A percentile compares a stretch with the other conserved stretches of the same genome.
These are phyloP conservation scores for Dipodomys merriami DNA, from an alignment of 2,113 vertebrate genomes.

Conservation along the genomic window DNA sequence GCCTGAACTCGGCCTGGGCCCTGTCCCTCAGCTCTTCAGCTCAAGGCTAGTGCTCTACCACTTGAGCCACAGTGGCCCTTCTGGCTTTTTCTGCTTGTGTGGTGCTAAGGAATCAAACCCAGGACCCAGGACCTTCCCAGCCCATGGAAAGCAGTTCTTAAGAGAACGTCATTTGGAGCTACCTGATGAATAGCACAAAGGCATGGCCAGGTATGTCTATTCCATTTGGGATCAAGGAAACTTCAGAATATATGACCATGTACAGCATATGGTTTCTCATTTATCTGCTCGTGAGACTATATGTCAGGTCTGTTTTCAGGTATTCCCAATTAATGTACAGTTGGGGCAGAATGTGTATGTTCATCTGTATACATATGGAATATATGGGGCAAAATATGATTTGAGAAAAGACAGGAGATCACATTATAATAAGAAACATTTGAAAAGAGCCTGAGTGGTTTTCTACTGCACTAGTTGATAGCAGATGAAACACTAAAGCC, in stretches of 20 bases:
- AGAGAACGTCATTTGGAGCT: slow-evolving; percentile 96
- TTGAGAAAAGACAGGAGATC: slow-evolving; percentile 98
- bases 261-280: slow-evolving; percentile 99
- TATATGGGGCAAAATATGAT: slow-evolving; percentile 98
- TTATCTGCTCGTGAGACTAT: slow-evolving; percentile 97
- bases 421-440: slow-evolving; percentile 98
- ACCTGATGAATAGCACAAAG: slow-evolving; percentile 99
- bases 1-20: too few species aligned
- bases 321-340: slow-evolving; percentile 95
- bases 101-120: too few species aligned
- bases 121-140: too few species aligned
- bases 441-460: slow-evolving; percentile 91
- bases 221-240: slow-evolving; percentile 99
- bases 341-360: slow-evolving; percentile 99
- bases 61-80: too few species aligned
- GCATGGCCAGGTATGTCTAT: slow-evolving; percentile 98
- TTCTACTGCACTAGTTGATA: slow-evolving; percentile 83
- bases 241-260: slow-evolving; percentile 98
- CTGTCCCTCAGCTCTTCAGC: too few species aligned
- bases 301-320: slow-evolving; percentile 99
- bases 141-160: slow-evolving; percentile 86
- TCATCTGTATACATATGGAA: slow-evolving; percentile 97
- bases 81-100: too few species aligned
- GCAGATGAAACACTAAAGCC: slow-evolving; percentile 88
- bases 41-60: too few species aligned